Percentiles rank a stretch among this genome's conserved stretches.
Evolutionary conservation across 2,797 vertebrate genomes (phyloP).

Genomic region (Sebastes hubbsi): DNA sequence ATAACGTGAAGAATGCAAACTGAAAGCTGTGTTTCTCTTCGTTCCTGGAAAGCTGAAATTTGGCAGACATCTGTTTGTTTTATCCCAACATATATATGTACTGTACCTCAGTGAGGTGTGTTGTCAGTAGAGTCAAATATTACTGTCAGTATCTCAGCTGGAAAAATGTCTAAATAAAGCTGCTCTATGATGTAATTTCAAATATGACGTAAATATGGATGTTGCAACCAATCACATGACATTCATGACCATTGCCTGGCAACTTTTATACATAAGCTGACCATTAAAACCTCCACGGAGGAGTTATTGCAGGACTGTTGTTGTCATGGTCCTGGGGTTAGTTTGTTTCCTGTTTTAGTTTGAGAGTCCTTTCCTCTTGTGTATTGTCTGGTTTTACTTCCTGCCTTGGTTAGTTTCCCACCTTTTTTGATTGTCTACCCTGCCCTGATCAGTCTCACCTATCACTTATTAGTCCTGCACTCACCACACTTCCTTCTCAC

Average conservation of each 20-base stretch:
- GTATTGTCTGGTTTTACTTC: too few species aligned
- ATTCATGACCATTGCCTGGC: neutral
- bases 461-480: too few species aligned
- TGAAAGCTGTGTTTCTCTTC: neutral
- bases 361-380: too few species aligned
- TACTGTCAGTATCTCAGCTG: neutral
- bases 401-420: too few species aligned
- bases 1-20: constrained; percentile 1
- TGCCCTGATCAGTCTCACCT: too few species aligned
- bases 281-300: neutral
- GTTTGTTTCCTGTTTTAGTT: too few species aligned
- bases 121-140: neutral
- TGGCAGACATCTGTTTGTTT: neutral
- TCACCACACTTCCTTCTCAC: too few species aligned
- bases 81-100: neutral
- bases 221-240: neutral
- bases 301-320: neutral
- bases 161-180: neutral
- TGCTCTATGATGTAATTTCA: neutral
- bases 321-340: too few species aligned
- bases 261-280: neutral
- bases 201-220: neutral
- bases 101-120: neutral
- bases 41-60: neutral
- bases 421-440: too few species aligned